Base-by-base conservation (phyloP, 2,888 invertebrate genomes). In the Dioctria rufipes region DNA sequence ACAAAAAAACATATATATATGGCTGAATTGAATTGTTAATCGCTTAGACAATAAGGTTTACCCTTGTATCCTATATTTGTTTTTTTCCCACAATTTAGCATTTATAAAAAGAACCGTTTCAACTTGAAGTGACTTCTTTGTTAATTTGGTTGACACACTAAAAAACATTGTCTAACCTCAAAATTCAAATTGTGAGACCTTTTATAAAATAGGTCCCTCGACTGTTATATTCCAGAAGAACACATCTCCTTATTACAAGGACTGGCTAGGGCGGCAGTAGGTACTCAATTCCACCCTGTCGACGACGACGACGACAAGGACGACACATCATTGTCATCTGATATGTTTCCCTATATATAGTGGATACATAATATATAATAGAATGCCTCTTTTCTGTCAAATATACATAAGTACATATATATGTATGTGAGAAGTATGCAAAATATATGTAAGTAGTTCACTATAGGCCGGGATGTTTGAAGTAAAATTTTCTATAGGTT, bases 101-200 rank as follows among this genome's bases (percentile, higher is more conserved):
- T 51, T 51, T 11, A 51, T 51, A 51, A 25, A 25, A 25, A 25
- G 25, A 25, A 25, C 25, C 73, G 42, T 75, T 75, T 60, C 60
- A 75, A 75, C 73, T 75, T 75, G 60, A 75, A 75, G 58, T 75
- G 73, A 60, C 60, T 75, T 25, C 25, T 25, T 60, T 75, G 46
- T 60, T 60, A 75, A 75, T 40, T 58, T 75, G 60, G 42, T 25
- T 25, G 25, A 25, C 25, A 25, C 51, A 51, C 69, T 69, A 43
- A 37, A 40, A 60, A 42, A 75, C 43, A 43, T 75, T 11, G 11
- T 60, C 60, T 60, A 75, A 39, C 13, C 13, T 73, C 58, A 43
- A 75, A 43, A 75, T 75, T 60, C 49, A 75, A 75, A 43, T 25
- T 42, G 40, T 75, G 73, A 25, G 25, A 60, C 73, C 58, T 60